Evolutionary conservation across 1,140 invertebrate species (phyloP).

Genomic region (Ceratina australensis): DNA sequence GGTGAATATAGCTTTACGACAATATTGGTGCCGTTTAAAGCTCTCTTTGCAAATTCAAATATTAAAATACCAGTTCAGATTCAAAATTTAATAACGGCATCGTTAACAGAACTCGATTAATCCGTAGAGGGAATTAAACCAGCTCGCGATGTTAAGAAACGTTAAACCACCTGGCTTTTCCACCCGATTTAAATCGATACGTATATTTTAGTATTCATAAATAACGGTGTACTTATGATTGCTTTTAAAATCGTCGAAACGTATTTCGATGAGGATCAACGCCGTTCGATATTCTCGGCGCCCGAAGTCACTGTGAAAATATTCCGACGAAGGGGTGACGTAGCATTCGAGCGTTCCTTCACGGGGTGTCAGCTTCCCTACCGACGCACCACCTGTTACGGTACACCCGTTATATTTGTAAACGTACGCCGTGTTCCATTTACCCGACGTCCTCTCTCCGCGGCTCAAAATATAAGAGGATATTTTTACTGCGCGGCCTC

Average conservation of each 20-base stretch:
- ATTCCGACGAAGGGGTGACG: not conserved
- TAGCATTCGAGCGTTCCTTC: not conserved
- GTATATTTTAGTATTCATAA: too few relatives aligned
- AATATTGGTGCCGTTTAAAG: not conserved
- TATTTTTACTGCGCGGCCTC: not conserved
- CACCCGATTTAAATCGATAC: too few relatives aligned
- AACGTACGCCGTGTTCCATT: not conserved
- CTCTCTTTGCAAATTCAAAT: not conserved
- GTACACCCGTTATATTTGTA: conserved; percentile 1
- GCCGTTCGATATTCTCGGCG: too few relatives aligned
- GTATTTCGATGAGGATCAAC: too few relatives aligned
- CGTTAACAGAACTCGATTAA: not conserved
- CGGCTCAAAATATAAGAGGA: not conserved
- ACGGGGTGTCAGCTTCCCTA: not conserved
- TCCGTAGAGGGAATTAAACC: not conserved
- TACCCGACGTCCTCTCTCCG: not conserved
- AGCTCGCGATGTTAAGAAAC: too few relatives aligned
- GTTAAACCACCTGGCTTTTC: too few relatives aligned
- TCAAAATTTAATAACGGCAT: not conserved
- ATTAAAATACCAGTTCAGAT: not conserved
- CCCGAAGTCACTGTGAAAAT: not conserved
- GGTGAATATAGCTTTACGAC: not conserved
- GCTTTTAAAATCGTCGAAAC: too few relatives aligned
- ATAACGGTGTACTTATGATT: too few relatives aligned
- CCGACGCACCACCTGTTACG: not conserved